Conservation (phyloP, 2,797 vertebrate species). For the Pseudomugil tenellus region DNA sequence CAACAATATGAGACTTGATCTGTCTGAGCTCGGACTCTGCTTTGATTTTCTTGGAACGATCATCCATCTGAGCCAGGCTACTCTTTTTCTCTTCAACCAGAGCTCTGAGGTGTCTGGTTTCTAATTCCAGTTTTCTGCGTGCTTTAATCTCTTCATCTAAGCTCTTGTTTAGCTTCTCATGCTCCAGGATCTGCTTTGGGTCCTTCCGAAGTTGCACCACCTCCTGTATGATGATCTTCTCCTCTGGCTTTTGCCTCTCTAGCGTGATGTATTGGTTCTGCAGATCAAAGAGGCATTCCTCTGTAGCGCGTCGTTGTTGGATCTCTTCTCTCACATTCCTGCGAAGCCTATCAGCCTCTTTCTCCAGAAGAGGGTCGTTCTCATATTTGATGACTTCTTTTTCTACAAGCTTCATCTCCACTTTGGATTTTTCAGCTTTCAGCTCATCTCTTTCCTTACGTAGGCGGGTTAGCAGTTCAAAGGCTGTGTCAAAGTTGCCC, state of each 20-base stretch:
- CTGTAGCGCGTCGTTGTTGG: conserved; percentile 85
- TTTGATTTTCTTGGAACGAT: conserved; percentile 88
- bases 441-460: conserved; percentile 90
- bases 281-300: conserved; percentile 89
- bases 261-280: conserved; percentile 89
- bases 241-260: conserved; percentile 91
- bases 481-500: conserved; percentile 78
- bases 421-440: conserved; percentile 88
- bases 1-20: conserved; percentile 87
- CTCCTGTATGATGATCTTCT: conserved; percentile 89
- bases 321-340: conserved; percentile 86
- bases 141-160: conserved; percentile 87
- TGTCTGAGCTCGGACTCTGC: conserved; percentile 90
- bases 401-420: conserved; percentile 89
- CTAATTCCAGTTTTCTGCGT: conserved; percentile 87
- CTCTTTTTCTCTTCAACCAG: conserved; percentile 85
- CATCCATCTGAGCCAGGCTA: conserved; percentile 84
- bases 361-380: conserved; percentile 91
- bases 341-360: conserved; percentile 89
- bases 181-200: conserved; percentile 86
- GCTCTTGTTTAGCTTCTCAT: conserved; percentile 84
- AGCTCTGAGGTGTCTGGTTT: conserved; percentile 85
- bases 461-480: conserved; percentile 85
- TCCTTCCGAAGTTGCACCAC: conserved; percentile 89
- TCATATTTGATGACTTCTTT: conserved; percentile 91